A percentile compares a stretch with the other conserved stretches of the same genome.
Conservation (phyloP, 2,888 invertebrate species). For the Caenorhabditis wallacei region DNA sequence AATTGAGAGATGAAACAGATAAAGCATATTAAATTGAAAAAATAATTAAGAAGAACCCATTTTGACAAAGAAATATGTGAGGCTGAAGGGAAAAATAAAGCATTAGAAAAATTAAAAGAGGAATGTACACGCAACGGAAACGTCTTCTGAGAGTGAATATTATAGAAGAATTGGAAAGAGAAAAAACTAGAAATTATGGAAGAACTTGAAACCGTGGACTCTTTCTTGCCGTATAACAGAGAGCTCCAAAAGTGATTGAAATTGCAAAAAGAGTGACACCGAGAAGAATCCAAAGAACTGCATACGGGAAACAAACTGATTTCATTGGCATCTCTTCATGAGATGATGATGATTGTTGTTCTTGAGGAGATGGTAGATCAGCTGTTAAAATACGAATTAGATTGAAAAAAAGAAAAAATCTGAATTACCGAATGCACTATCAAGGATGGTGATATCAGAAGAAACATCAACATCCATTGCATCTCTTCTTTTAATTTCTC, state of each 20-base stretch:
- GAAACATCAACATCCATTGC: constrained; percentile 80
- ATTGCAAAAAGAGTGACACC: constrained; percentile 71
- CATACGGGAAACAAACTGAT: constrained; percentile 70
- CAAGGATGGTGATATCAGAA: constrained; percentile 81
- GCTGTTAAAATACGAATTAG: constrained; percentile 51
- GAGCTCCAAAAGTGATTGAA: constrained; percentile 67
- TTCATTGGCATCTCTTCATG: constrained; percentile 44
- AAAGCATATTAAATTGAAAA: no score
- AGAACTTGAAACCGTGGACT: constrained; percentile 69
- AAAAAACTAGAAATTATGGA: constrained; percentile 18
- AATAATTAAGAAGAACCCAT: constrained; percentile 45
- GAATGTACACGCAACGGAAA: constrained; percentile 62
- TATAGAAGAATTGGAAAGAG: constrained; percentile 6
- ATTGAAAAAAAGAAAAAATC: neutral
- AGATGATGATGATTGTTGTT: constrained; percentile 53
- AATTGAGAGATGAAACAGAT: no score
- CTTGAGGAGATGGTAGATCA: constrained; percentile 61
- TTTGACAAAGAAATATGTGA: constrained; percentile 45
- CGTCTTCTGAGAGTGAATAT: constrained; percentile 49
- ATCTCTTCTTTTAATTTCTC: constrained; percentile 72
- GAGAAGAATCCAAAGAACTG: constrained; percentile 71
- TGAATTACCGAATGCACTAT: constrained; percentile 75
- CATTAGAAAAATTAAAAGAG: constrained; percentile 6
- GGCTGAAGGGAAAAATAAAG: constrained; percentile 33
- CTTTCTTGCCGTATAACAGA: constrained; percentile 69